Evolutionary conservation across 2,797 vertebrate genomes (phyloP), one percentile per base, ranked within the genome.

Genomic region (Lemur catta): DNA sequence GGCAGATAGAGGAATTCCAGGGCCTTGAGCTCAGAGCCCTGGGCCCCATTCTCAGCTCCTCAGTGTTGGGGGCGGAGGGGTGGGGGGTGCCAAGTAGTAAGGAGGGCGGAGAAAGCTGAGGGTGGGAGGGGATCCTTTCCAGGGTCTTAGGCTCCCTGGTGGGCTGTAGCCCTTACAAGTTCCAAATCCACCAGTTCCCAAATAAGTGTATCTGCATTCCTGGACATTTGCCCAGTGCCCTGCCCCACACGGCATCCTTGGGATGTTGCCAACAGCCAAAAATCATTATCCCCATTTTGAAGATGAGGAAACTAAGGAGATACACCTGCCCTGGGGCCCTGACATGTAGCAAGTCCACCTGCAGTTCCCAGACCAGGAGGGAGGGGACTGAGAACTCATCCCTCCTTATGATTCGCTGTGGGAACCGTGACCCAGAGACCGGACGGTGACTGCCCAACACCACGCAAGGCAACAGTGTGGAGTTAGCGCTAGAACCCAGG

Each of bases 1-100:
- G 93, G 22, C 55, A 57, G 93, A 95, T 55, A 96, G 85, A 97
- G 92, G 97, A 91, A 97, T 98, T 96, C 96, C 89, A 94, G 97
- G 93, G 87, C 74, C 93, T 92, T 95, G 89, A 95, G 97, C 93
- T 93, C 95, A 97, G 95, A 95, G 94, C 69, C 89, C 89, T 61
- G 89, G 92, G 78, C 84, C 67, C 69, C n/a, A 15, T 65, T 85
- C 89, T 95, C 93, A 84, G 50, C 65, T 33, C n/a, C 63, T 75
- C 43, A 13, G 30, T 65, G 38, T 59, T 91, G 38, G 33, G n/a
- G 6, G 1, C 4, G 9, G 38, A 3, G 4, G 12, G 7, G 1
- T 7, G 14, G 38, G 4, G 4, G 15, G 3, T 20, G 4, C 30
- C 55, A 63, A 81, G 38, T 13, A 52, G 24, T 30, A 26, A 69